These are phyloP conservation scores for Drosophila anomalata DNA, from an alignment of 2,888 invertebrate genomes.

Conservation along the genomic window DNA sequence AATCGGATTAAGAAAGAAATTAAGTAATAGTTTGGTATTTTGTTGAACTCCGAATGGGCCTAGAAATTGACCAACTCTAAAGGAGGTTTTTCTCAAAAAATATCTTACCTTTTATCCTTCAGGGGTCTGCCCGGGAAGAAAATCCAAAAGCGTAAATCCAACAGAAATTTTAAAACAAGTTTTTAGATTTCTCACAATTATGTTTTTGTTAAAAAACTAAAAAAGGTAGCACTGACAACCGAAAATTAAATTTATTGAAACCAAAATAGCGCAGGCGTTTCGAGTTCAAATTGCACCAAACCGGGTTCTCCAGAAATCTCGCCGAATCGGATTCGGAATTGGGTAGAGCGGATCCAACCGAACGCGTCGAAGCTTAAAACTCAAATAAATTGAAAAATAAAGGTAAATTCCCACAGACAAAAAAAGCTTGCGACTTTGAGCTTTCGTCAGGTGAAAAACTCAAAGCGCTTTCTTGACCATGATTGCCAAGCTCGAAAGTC, in stretches of 20 bases:
- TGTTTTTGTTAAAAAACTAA: slow-evolving; percentile 19
- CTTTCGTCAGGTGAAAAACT: neutral
- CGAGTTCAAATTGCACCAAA: slow-evolving; percentile 46
- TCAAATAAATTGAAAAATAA: slow-evolving; percentile 62
- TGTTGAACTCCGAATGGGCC: slow-evolving; percentile 2
- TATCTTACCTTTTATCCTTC: slow-evolving; percentile 31
- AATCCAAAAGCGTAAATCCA: slow-evolving; percentile 37
- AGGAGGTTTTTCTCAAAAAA: neutral
- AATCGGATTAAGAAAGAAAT: slow-evolving; percentile 80
- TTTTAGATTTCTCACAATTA: slow-evolving; percentile 32
- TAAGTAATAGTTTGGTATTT: slow-evolving; percentile 61
- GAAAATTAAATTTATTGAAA: slow-evolving; percentile 1
- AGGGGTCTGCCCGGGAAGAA: neutral
- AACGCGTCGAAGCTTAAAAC: slow-evolving; percentile 76
- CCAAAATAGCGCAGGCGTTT: slow-evolving; percentile 62
- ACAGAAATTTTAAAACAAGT: slow-evolving; percentile 9
- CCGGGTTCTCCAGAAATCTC: slow-evolving; percentile 21
- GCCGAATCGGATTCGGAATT: slow-evolving; percentile 16
- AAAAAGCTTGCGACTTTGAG: slow-evolving; percentile 27
- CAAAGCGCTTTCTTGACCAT: slow-evolving; percentile 1
- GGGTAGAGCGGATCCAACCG: slow-evolving; percentile 62
- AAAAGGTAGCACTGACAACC: slow-evolving; percentile 21
- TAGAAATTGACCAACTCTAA: neutral
- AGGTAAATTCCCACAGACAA: neutral
- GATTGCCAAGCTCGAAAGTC: slow-evolving; percentile 6